Conservation (phyloP, 2,113 vertebrate genomes). For the Myodes glareolus region DNA sequence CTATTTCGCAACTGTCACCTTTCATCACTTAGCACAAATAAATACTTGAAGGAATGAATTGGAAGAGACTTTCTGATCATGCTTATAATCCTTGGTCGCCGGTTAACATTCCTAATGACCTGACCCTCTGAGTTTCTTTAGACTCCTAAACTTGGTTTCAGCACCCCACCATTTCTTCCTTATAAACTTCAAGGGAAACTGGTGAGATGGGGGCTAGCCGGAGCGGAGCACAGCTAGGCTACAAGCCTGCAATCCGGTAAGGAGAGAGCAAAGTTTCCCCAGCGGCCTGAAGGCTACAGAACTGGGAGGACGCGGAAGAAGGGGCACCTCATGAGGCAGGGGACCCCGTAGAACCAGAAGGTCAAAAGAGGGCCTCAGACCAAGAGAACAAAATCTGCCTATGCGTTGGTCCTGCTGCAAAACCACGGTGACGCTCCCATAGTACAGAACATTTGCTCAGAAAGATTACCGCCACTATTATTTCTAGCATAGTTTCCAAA, state of each 20-base stretch:
- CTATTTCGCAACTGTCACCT: constrained; percentile 88
- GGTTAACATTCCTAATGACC: constrained; percentile 82
- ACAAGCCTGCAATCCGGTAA: fast-evolving
- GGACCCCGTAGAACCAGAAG: not conserved
- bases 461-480: not conserved
- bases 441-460: not conserved
- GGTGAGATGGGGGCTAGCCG: not conserved
- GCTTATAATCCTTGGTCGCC: constrained; percentile 84
- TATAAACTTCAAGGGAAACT: constrained; percentile 71
- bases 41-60: constrained; percentile 86
- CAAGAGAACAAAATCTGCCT: too few relatives aligned
- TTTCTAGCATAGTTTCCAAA: not conserved
- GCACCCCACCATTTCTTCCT: constrained; percentile 21
- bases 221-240: not conserved
- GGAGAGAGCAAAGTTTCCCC: not conserved
- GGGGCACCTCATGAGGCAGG: not conserved
- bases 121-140: constrained; percentile 31
- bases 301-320: not conserved
- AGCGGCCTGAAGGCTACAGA: fast-evolving
- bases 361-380: not conserved
- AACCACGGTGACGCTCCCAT: not conserved
- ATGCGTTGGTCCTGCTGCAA: not conserved
- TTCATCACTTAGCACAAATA: constrained; percentile 87
- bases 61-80: constrained; percentile 85
- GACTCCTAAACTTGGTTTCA: constrained; percentile 47